Evolutionary conservation across 2,797 vertebrate genomes (phyloP), one percentile per base, ranked within the genome.

Genomic region (Kryptolebias ocellatus): DNA sequence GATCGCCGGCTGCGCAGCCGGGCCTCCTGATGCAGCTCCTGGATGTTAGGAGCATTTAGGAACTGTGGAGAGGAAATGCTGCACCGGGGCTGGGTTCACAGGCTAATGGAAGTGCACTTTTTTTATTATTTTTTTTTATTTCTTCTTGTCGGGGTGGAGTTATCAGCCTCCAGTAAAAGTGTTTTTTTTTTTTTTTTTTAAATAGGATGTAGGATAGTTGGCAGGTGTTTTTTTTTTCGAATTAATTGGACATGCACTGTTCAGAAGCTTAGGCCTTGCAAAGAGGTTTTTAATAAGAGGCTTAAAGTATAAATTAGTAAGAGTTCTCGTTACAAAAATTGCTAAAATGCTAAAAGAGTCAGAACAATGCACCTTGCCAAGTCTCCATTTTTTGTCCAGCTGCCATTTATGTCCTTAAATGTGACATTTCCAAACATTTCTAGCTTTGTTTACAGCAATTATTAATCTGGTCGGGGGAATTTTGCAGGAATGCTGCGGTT

Each of bases 11-110:
- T 61, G 64, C 59, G 17, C 1, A 18, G 61, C 51, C 53, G 1
- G 29, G 72, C 75, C 82, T 77, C 80, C 61, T 76, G 71, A 78
- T 74, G 82, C 65, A 75, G 78, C 75, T 84, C 62, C 62, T 51
- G 50, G 47, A 42, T 20, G 10, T 78, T 64, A 64, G 59, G 53
- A 73, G 45, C 44, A 34, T 50, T 37, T 28, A 24, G 20, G 49
- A 27, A 28, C 72, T 70, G 17, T 58, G 72, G 3, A 9, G 70
- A 67, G 20, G 9, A 58, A 80, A 74, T 80, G 72, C 70, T 63
- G 76, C 70, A 70, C 53, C 57, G 34, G 67, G 76, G 78, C 60
- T 78, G 51, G 81, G 72, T 66, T 79, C 20, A 42, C 8, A 28
- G 39, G 15, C 66, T 60, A 12, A 62, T 72, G 70, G 67, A 67